Base-by-base conservation (phyloP, 92 coral and sea anemone genomes). In the Siderastrea siderea region DNA sequence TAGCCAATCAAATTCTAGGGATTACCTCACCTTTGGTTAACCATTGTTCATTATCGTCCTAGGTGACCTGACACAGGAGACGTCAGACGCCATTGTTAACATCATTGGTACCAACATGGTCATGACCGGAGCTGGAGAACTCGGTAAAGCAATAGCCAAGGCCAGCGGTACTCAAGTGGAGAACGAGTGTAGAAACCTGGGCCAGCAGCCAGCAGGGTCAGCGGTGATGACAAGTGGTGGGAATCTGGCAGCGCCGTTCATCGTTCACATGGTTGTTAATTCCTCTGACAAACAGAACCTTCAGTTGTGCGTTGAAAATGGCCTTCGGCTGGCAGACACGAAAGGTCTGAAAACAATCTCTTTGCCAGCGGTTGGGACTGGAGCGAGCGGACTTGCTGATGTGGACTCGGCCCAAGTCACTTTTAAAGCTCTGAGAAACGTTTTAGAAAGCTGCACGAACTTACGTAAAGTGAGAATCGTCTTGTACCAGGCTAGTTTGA, bases 311-410 rank as follows among this genome's bases (percentile, higher is more conserved):
- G 75, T 94, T 4, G 93, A 91, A 60, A 91, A 78, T 6, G 88
- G 92, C 53, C 68, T 94, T 45, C 89, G 61, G 11, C 44, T 75
- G 45, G 96, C 94, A 5, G 93, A 94, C 47, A 16, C 51, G 26
- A 54, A 67, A 7, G 94, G 94, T 11, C 85, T 84, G 51, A 78
- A 51, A 46, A 72, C 91, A 2, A 80, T 94, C 52, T 91, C 94
- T 7, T 9, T 94, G 6, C 96, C 96, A 59, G 94, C 94, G 19
- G 64, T 91, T 46, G 96, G 96, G 16, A 94, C 96, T 12, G 96
- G 96, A 72, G 84, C 77, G 46, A 75, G 76, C 16, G 75, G 86
- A 26, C 60, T 92, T 26, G 62, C 92, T 10, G 89, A 45, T 7
- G 78, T 14, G 15, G 82, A 85, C 53, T 91, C 94, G 16, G 96